Base-by-base conservation (phyloP, 2,113 vertebrate species). In the Salvelinus namaycush region DNA sequence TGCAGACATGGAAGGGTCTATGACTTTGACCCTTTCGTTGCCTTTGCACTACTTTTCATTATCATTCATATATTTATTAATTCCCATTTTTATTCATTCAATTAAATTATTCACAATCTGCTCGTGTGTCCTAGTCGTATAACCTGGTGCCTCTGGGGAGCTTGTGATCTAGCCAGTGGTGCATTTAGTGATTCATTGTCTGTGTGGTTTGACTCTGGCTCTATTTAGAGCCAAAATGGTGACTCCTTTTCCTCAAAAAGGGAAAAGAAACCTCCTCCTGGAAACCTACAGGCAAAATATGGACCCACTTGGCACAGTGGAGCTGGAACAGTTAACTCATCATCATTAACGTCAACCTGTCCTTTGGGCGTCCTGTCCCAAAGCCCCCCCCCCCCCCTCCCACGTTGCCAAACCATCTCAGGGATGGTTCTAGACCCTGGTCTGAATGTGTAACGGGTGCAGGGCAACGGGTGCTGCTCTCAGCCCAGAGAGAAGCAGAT, bases 181-280 rank as follows among this genome's bases (percentile, higher is more conserved):
- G n/a, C 77, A 83, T 81, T 13, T 70, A 84, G 59, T 86, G 81
- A 86, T 87, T 83, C 54, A 68, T 81, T 72, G 48, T 66, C 11
- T 31, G 51, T 82, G 81, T 73, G 65, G 81, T 66, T 68, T 11
- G 68, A 34, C 74, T 78, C 54, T 51, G 68, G 54, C 54, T 57
- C 18, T 20, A 7, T 62, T 62, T 20, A 18, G 16, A 16, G 51
- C 51, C 51, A 54, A 5, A 13, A 13, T 54, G 51, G 16, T 5
- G 4, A 5, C 3, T 16, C 14, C 16, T 67, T 31, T 67, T 13
- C 60, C 60, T 24, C 8, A 5, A 27, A 66, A 66, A 3, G 13
- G 9, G 16, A 31, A 65, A 24, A 68, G 71, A 9, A 27, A 7
- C 20, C 77, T 84, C 75, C 83, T 76, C 79, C 75, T 75, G 57